phyloP scores from a whole-genome alignment of 1,140 invertebrate species.

The Drosophila guanche region DNA sequence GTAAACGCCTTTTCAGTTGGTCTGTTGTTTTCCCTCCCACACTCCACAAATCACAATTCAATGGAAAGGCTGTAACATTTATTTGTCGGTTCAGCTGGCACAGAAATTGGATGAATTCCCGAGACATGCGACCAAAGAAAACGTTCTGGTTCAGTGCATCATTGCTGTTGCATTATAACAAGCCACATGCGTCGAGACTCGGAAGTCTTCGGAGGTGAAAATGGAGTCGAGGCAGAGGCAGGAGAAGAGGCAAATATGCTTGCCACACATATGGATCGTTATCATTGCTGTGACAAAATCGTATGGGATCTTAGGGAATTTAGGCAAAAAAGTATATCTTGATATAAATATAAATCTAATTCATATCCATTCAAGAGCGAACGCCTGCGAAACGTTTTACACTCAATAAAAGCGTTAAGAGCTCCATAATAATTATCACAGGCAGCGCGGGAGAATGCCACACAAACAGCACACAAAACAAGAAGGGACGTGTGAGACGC shows the following conservation, averaged over 20 bases:
- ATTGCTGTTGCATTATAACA: conserved; percentile 51
- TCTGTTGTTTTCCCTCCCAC: conserved; percentile 19
- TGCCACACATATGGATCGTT: conserved; percentile 50
- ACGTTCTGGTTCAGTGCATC: conserved; percentile 50
- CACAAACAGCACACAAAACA: conserved; percentile 11
- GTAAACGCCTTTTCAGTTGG: conserved; percentile 22
- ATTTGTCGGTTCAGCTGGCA: conserved; percentile 75
- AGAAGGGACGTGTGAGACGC: too few species aligned
- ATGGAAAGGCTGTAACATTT: conserved; percentile 50
- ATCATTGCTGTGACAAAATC: conserved; percentile 4
- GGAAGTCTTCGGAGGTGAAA: background rate
- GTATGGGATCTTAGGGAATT: conserved; percentile 2
- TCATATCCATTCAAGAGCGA: conserved; percentile 53
- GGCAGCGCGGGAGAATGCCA: conserved; percentile 15
- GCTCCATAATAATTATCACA: conserved; percentile 77
- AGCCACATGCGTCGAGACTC: conserved; percentile 12
- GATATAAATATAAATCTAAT: too few species aligned
- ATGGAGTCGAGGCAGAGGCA: too few species aligned
- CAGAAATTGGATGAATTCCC: conserved; percentile 50
- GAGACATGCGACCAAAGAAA: conserved; percentile 15
- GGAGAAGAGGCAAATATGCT: background rate
- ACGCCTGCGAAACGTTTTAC: conserved; percentile 75
- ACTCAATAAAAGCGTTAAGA: conserved; percentile 80
- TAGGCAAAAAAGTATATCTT: too few species aligned
- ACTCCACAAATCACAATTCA: conserved; percentile 20